Base-by-base conservation (phyloP, 2,797 vertebrate genomes). In the Pangasius mekongensis region DNA sequence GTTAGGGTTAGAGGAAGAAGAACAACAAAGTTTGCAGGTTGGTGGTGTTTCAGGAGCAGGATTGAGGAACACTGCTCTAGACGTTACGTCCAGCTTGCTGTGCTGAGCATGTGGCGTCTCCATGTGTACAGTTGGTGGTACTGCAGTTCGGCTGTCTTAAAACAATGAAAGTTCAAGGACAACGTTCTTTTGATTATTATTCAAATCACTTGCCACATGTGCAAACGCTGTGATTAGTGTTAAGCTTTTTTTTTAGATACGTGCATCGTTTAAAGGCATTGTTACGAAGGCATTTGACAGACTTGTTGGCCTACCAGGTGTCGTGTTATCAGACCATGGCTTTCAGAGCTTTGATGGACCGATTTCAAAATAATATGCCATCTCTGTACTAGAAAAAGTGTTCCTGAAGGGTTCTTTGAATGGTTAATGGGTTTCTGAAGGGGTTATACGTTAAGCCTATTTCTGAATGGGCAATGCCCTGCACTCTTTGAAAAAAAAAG, bases 111-210 rank as follows among this genome's bases (percentile, higher is more conserved):
- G 13, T 30, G 77, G 85, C 27, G 87, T 7, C 89, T 6, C 49
- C 93, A 92, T n/a, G 93, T 92, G 93, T 89, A 16, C 0, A 0
- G 0, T 5, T 0, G 0, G 0, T 0, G 30, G 49, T 13, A 86
- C 84, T 94, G 90, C 94, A 92, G 20, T 16, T 80, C 9, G 5
- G 10, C 10, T 60, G 27, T 33, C 3, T 24, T 33, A 22, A 47
- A 66, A 69, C 52, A 49, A 16, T 52, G 0, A 11, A 80, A 33
- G 43, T 5, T 49, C 52, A 54, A 60, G 39, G 27, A 6, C 2
- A 16, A 77, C 0, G 22, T 76, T 14, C 24, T 47, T 49, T 14
- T 27, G 49, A 6, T 49, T 49, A 76, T 30, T 76, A n/a, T 76
- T n/a, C 16, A 49, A 76, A n/a, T 5, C 13, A 49, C 11, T n/a